Evolutionary conservation across 2,797 vertebrate genomes (phyloP), one percentile per base, ranked within the genome.

Genomic region (Apodemus agrarius): DNA sequence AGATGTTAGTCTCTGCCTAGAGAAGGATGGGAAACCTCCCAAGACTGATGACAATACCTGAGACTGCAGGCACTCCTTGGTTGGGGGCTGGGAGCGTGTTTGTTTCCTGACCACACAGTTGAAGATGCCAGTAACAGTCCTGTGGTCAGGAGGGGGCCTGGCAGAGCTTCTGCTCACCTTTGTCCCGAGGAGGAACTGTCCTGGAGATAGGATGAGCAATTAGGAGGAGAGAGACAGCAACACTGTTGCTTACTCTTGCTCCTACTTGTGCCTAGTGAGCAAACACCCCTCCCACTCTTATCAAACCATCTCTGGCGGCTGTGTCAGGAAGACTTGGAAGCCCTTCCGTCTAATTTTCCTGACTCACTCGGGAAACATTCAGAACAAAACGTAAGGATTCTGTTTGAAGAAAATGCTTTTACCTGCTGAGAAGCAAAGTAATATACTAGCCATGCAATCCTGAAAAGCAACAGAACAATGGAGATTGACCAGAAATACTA

Each of bases 401-500:
- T 78, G 90, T 80, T 94, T 85, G 90, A 94, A 85, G 80, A 89
- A 67, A 79, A 74, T 74, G 84, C 3, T 95, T 67, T 91, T 76
- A 14, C 91, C 83, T 89, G 78, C 49, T 84, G 65, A 91, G 74
- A 89, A 94, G 43, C 82, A 91, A 94, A 93, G 88, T 88, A 84
- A 37, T 6, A 85, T 61, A 34, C 59, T 74, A 81, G 40, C 72
- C 31, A 34, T 69, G 88, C 59, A 93, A 40, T 29, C 14, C 37
- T 93, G 84, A 49, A 79, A 92, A 79, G 46, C 37, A 21, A 29
- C 29, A 9, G 57, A 67, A 85, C 63, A 52, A 37, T 93, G 87
- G 78, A 54, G 74, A 21, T 76, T 75, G 46, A 49, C 89, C 72
- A 93, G 90, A 91, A 94, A 93, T 59, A 90, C 19, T 75, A 95